These are phyloP conservation scores for Mormoops blainvillei DNA, from an alignment of 2,113 vertebrate genomes.

Conservation along the genomic window DNA sequence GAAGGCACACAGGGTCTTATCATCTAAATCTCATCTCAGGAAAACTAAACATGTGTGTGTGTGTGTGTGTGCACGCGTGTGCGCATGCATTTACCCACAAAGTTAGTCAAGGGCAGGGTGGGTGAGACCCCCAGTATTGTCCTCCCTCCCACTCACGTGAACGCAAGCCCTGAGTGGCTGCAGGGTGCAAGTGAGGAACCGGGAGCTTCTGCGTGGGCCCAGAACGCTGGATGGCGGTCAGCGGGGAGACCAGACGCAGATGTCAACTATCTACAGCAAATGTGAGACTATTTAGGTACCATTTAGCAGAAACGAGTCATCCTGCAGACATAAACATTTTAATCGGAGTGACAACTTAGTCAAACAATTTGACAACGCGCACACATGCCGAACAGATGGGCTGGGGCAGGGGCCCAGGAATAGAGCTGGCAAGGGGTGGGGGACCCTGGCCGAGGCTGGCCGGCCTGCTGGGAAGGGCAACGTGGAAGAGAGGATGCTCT, in stretches of 20 bases:
- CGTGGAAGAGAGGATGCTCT: neutral
- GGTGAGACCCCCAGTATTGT: neutral
- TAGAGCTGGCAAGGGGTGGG: neutral
- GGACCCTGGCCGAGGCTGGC: neutral
- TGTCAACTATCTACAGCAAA: constrained; percentile 45
- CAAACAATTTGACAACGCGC: constrained; percentile 68
- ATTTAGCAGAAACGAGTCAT: constrained; percentile 51
- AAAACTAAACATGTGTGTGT: neutral
- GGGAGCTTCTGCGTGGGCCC: neutral
- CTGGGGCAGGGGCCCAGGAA: constrained; percentile 26
- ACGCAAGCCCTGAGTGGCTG: neutral
- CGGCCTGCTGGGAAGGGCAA: neutral
- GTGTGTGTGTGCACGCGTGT: no score
- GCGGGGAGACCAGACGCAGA: constrained; percentile 35
- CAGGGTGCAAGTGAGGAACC: neutral
- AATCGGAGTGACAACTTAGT: constrained; percentile 69
- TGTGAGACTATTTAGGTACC: constrained; percentile 51
- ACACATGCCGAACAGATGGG: constrained; percentile 69
- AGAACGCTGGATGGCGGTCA: neutral
- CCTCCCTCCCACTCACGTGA: neutral
- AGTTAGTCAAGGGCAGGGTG: no score
- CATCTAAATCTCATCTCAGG: neutral
- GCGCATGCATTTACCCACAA: neutral
- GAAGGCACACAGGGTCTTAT: neutral
- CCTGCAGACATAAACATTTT: constrained; percentile 76